Percentiles rank a stretch among this genome's conserved stretches.
Evolutionary conservation across 2,888 invertebrate genomes (phyloP).

Genomic region (Tiliacea citrago): DNA sequence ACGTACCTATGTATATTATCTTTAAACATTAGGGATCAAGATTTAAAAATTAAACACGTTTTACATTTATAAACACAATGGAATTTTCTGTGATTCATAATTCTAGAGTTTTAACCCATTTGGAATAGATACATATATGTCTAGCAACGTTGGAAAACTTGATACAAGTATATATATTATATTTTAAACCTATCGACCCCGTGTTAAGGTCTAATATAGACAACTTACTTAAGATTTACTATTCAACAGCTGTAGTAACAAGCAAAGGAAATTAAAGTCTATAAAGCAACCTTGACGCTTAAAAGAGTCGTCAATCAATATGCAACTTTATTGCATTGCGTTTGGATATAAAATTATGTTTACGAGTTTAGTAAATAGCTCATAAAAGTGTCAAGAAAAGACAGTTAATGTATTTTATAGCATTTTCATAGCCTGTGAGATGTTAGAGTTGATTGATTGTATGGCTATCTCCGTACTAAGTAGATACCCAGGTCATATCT

Average conservation of each 20-base stretch:
- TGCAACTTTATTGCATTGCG: slow-evolving; percentile 23
- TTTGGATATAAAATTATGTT: slow-evolving; percentile 19
- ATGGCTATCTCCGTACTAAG: not conserved
- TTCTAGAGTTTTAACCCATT: slow-evolving; percentile 32
- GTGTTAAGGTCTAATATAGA: slow-evolving; percentile 16
- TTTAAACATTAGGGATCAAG: slow-evolving; percentile 1
- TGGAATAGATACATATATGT: not conserved
- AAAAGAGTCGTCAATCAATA: slow-evolving; percentile 24
- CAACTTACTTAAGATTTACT: not conserved
- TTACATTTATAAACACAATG: slow-evolving; percentile 18
- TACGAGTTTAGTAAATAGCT: slow-evolving; percentile 19
- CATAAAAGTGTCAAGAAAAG: slow-evolving; percentile 33
- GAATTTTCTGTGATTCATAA: slow-evolving; percentile 40
- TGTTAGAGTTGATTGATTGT: slow-evolving; percentile 14
- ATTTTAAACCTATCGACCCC: slow-evolving; percentile 8
- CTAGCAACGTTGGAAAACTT: slow-evolving; percentile 2
- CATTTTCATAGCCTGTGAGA: slow-evolving; percentile 21
- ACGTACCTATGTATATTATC: not conserved
- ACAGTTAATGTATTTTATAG: slow-evolving; percentile 18
- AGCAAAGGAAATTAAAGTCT: slow-evolving; percentile 21
- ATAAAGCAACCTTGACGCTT: slow-evolving; percentile 26
- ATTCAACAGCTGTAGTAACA: slow-evolving; percentile 24
- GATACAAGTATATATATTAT: not conserved
- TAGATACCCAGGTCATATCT: not conserved
- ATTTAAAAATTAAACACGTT: slow-evolving; percentile 45